Conservation (phyloP, 2,113 vertebrate genomes). For the Haemorhous mexicanus region DNA sequence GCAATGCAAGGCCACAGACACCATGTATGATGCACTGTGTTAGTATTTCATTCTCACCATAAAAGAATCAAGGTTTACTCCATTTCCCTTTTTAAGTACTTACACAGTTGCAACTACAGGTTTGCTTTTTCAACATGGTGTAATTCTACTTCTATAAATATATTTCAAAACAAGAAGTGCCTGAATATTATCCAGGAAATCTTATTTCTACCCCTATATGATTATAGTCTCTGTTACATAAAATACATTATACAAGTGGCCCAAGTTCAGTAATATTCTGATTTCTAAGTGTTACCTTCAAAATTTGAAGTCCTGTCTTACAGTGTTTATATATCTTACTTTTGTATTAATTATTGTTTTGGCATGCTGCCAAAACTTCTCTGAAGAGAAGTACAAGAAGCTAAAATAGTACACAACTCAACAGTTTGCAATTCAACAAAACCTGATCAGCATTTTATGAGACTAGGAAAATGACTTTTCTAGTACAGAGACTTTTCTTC, state of each 20-base stretch:
- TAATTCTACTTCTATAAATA: not conserved
- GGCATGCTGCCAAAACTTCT: not conserved
- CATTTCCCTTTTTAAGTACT: not conserved
- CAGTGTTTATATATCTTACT: not conserved
- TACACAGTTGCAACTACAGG: not conserved
- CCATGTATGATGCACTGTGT: accelerated
- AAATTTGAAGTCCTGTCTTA: not conserved
- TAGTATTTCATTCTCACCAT: not conserved
- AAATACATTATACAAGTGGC: not conserved
- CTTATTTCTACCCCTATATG: not conserved
- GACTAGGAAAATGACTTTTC: not conserved
- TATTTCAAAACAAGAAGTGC: not conserved
- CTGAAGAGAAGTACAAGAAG: not conserved
- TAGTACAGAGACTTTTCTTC: not conserved
- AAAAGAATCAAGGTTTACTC: not conserved
- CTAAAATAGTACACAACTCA: not conserved
- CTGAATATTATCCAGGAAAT: not conserved
- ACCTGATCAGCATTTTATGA: not conserved
- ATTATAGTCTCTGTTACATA: not conserved
- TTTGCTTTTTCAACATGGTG: not conserved
- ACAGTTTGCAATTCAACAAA: not conserved
- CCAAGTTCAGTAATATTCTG: not conserved
- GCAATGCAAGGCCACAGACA: not conserved
- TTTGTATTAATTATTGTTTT: not conserved
- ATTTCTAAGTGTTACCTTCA: not conserved